A percentile compares a stretch with the other conserved stretches of the same genome.
These are phyloP conservation scores for Knipowitschia caucasica DNA, from an alignment of 2,797 vertebrate genomes.

Conservation along the genomic window DNA sequence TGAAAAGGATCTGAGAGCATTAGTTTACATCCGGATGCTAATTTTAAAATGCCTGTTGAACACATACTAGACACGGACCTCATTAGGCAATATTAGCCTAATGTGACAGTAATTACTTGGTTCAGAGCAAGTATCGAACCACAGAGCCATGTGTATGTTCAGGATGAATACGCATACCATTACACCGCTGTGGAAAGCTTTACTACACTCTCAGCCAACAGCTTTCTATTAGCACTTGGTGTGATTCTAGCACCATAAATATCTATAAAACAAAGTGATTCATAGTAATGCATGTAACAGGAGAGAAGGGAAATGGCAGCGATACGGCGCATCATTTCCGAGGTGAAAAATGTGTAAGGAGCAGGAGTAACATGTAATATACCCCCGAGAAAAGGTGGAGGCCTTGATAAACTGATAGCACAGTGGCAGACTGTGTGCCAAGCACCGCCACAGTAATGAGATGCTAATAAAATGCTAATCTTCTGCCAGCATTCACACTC, in stretches of 20 bases:
- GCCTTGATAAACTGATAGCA: slow-evolving; percentile 64
- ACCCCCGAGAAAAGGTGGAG: slow-evolving; percentile 37
- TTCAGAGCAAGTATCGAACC: slow-evolving; percentile 18
- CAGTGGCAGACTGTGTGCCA: slow-evolving; percentile 54
- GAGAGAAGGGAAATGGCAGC: slow-evolving; percentile 12
- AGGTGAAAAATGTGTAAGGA: slow-evolving; percentile 18
- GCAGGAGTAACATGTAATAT: slow-evolving; percentile 26
- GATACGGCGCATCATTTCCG: slow-evolving; percentile 22
- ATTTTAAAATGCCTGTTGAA: slow-evolving; percentile 18
- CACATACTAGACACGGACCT: slow-evolving; percentile 14
- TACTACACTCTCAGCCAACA: slow-evolving; percentile 14
- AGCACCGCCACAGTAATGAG: slow-evolving; percentile 53
- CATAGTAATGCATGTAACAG: slow-evolving; percentile 9
- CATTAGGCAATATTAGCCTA: slow-evolving; percentile 21
- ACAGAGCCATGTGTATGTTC: slow-evolving; percentile 16
- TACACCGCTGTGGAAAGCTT: slow-evolving; percentile 12
- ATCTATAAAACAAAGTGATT: slow-evolving; percentile 28
- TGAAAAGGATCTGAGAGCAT: background rate
- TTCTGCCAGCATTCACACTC: slow-evolving; percentile 60
- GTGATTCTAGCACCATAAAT: slow-evolving; percentile 15
- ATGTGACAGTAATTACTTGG: slow-evolving; percentile 27
- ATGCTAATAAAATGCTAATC: slow-evolving; percentile 71
- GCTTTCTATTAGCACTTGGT: slow-evolving; percentile 15
- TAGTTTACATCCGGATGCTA: slow-evolving; percentile 8
- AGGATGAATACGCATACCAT: slow-evolving; percentile 18